These are phyloP conservation scores for Rhagoletis zephyria DNA, from an alignment of 1,140 invertebrate species.

Conservation along the genomic window DNA sequence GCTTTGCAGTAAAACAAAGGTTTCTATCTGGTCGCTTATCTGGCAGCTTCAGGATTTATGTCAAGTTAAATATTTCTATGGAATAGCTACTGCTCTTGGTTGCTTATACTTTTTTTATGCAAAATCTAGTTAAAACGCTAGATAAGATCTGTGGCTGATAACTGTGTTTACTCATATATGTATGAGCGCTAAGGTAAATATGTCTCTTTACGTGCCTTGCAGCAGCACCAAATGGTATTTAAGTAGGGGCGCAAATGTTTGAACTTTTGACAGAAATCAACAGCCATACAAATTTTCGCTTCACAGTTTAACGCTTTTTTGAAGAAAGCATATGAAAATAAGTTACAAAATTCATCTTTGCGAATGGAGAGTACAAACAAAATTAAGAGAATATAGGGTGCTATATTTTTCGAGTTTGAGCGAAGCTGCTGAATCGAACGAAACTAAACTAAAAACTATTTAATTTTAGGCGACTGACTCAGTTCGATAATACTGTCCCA, in stretches of 20 bases:
- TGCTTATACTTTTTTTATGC: neutral
- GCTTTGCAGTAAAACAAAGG: neutral
- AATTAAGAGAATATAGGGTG: too few species aligned
- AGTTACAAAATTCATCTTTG: too few species aligned
- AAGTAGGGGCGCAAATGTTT: neutral
- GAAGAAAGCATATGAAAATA: too few species aligned
- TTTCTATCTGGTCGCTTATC: neutral
- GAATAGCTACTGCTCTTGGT: neutral
- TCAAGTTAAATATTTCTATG: neutral
- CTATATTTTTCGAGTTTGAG: neutral
- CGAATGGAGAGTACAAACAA: too few species aligned
- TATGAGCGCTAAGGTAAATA: neutral
- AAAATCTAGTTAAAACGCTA: neutral
- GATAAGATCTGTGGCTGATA: neutral
- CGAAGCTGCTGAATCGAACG: too few species aligned
- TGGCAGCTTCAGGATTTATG: constrained; percentile 36
- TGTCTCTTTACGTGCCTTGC: constrained; percentile 17
- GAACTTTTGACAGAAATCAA: neutral
- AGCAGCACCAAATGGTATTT: neutral
- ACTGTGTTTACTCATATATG: neutral
- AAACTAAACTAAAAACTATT: too few species aligned
- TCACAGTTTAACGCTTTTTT: too few species aligned
- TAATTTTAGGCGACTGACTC: too few species aligned
- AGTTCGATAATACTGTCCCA: too few species aligned
- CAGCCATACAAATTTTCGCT: neutral